These are phyloP conservation scores for Muricea muricata DNA, from an alignment of 92 coral and sea anemone genomes.

Conservation along the genomic window DNA sequence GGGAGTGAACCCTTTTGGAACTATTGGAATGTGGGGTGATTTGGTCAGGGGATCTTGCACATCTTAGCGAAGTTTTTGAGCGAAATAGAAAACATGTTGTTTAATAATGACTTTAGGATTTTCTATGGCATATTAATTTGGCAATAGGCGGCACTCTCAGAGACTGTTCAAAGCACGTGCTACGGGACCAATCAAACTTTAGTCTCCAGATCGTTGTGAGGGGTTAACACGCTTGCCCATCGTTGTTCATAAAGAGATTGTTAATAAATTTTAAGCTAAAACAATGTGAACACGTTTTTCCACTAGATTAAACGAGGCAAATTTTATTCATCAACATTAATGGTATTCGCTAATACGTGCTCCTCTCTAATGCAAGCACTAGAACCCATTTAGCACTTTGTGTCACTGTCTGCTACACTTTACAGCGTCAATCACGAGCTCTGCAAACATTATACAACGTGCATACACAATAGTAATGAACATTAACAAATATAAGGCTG, in stretches of 20 bases:
- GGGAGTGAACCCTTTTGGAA: neutral
- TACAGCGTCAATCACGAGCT: neutral
- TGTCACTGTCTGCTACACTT: neutral
- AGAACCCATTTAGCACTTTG: neutral
- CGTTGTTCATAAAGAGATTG: slow-evolving; percentile 2
- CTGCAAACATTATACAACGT: neutral
- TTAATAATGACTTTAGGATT: slow-evolving; percentile 24
- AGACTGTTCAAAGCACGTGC: slow-evolving; percentile 33
- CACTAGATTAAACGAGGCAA: neutral
- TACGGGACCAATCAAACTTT: neutral
- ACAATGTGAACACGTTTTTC: slow-evolving; percentile 44
- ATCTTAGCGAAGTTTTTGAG: neutral
- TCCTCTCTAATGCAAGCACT: neutral
- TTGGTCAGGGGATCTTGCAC: neutral
- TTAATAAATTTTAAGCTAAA: slow-evolving; percentile 12
- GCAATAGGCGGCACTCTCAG: slow-evolving; percentile 17
- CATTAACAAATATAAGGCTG: neutral
- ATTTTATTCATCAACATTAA: neutral
- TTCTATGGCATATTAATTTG: slow-evolving; percentile 37
- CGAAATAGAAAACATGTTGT: neutral
- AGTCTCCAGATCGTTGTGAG: neutral
- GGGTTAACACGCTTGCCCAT: neutral
- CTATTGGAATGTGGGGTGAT: neutral
- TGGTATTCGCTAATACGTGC: neutral
- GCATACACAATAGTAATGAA: neutral